These are phyloP conservation scores for Alligator mississippiensis DNA, from an alignment of 2,113 vertebrate species.

Conservation along the genomic window DNA sequence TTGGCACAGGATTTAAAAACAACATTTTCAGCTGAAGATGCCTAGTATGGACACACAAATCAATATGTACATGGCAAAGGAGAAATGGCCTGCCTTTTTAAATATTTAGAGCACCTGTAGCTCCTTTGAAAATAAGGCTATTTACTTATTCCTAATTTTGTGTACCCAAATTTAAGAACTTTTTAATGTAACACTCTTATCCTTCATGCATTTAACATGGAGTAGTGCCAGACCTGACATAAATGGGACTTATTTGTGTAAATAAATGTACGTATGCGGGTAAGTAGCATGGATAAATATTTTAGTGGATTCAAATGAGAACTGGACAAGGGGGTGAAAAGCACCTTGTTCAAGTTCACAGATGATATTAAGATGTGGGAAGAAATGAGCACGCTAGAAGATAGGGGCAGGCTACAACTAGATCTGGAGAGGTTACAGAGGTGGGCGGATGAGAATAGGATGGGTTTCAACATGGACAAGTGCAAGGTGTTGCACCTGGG, in stretches of 20 bases:
- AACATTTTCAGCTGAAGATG: not conserved
- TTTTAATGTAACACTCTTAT: not conserved
- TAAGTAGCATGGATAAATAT: not conserved
- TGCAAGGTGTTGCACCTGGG: too few relatives aligned
- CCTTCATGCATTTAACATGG: not conserved
- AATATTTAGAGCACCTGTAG: not conserved
- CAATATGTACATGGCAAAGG: not conserved
- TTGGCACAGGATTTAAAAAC: not conserved
- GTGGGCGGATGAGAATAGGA: too few relatives aligned
- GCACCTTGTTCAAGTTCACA: too few relatives aligned
- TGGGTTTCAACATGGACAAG: too few relatives aligned
- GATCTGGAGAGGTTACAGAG: too few relatives aligned
- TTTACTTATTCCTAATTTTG: not conserved
- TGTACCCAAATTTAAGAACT: not conserved
- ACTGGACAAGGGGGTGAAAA: not conserved
- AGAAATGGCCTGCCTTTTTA: not conserved
- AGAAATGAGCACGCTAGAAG: too few relatives aligned
- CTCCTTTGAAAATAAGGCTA: not conserved
- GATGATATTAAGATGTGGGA: too few relatives aligned
- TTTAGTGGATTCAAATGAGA: not conserved
- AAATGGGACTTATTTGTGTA: not conserved
- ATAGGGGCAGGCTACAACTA: too few relatives aligned
- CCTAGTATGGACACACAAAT: not conserved
- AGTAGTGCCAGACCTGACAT: not conserved
- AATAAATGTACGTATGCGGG: not conserved